A percentile compares a stretch with the other conserved stretches of the same genome.
Evolutionary conservation across 2,888 invertebrate species (phyloP).

Genomic region (Aporophyla nigra): DNA sequence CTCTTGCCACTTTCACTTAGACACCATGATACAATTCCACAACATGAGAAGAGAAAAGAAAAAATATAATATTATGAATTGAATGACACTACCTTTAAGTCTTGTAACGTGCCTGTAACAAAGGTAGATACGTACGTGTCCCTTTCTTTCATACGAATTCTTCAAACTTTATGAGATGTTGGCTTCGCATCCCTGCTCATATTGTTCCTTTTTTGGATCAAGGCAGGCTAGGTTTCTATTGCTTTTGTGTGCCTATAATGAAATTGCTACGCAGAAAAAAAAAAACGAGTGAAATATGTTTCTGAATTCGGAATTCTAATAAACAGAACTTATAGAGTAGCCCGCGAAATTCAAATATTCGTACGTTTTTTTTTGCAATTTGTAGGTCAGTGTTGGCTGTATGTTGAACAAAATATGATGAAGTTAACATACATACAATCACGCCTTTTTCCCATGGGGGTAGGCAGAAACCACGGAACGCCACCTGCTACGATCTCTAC

Average conservation of each 20-base stretch:
- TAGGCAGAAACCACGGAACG: too few species aligned
- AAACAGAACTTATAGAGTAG: background rate
- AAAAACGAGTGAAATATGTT: slow-evolving; percentile 6
- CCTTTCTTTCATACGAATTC: slow-evolving; percentile 32
- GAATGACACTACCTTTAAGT: slow-evolving; percentile 39
- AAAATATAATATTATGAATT: slow-evolving; percentile 17
- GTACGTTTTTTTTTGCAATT: background rate
- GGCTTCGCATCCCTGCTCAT: slow-evolving; percentile 25
- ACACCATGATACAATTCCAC: slow-evolving; percentile 66
- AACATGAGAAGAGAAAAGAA: slow-evolving; percentile 10
- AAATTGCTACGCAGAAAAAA: slow-evolving; percentile 1
- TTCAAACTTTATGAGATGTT: slow-evolving; percentile 33
- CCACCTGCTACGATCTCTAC: too few species aligned
- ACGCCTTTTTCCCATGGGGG: too few species aligned
- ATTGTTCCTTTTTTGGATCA: slow-evolving; percentile 51
- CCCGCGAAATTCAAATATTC: too few species aligned
- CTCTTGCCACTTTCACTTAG: slow-evolving; percentile 78
- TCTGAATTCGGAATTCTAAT: background rate
- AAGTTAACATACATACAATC: too few species aligned
- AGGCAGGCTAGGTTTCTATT: slow-evolving; percentile 28
- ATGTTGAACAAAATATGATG: too few species aligned
- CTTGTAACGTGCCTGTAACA: slow-evolving; percentile 14
- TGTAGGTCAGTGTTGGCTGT: too few species aligned
- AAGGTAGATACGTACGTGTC: slow-evolving; percentile 21
- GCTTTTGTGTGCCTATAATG: slow-evolving; percentile 39